These are phyloP conservation scores for Zaprionus lineosus DNA, from an alignment of 2,888 invertebrate genomes.

Conservation along the genomic window DNA sequence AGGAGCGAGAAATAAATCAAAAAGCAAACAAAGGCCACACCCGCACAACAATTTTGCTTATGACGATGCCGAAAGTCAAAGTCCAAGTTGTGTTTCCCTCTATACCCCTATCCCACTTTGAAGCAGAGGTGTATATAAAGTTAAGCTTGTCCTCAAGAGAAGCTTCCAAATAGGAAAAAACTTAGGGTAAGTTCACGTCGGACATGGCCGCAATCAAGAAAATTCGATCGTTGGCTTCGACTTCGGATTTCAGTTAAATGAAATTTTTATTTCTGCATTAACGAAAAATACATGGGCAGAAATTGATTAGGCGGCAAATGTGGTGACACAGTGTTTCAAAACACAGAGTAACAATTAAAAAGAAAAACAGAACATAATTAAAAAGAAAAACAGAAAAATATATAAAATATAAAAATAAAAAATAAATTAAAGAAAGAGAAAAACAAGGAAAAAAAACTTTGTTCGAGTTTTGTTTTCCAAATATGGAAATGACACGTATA, in stretches of 20 bases:
- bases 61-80: constrained; percentile 21
- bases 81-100: constrained; percentile 41
- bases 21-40: constrained; percentile 40
- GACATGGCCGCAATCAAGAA: too few species aligned
- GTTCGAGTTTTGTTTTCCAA: constrained; percentile 57
- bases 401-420: background rate
- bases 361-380: background rate
- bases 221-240: too few species aligned
- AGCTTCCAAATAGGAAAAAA: too few species aligned
- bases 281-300: constrained; percentile 60
- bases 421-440: background rate
- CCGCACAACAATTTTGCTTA: constrained; percentile 7
- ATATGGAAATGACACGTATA: constrained; percentile 70
- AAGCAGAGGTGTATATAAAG: too few species aligned
- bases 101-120: too few species aligned
- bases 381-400: background rate
- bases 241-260: too few species aligned
- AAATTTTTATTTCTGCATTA: background rate
- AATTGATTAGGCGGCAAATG: constrained; percentile 75
- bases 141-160: too few species aligned
- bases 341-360: constrained; percentile 2
- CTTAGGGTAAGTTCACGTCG: too few species aligned
- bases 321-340: constrained; percentile 69
- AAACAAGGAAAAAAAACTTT: constrained; percentile 27
- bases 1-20: constrained; percentile 38